Percentiles rank a stretch among this genome's conserved stretches.
Evolutionary conservation across 2,888 invertebrate genomes (phyloP).

Genomic region (Tenthredo notha): DNA sequence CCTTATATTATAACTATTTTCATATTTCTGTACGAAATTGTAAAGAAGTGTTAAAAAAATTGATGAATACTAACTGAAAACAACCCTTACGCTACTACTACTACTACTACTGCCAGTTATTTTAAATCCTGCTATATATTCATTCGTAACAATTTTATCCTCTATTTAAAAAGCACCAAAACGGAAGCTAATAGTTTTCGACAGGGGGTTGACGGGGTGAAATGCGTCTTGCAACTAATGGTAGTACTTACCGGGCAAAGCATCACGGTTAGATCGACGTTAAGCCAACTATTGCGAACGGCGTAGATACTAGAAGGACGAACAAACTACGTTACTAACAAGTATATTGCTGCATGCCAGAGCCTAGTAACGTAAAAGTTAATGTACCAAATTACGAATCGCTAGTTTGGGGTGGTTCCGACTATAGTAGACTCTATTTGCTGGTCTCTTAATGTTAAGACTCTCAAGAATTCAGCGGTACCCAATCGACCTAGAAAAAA

Average conservation of each 20-base stretch:
- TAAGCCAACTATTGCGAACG: conserved; percentile 44
- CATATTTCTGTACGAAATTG: not conserved
- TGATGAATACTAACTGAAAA: too few relatives aligned
- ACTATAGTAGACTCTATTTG: not conserved
- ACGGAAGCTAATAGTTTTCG: conserved; percentile 6
- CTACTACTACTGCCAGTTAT: not conserved
- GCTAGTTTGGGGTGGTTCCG: conserved; percentile 31
- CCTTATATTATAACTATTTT: not conserved
- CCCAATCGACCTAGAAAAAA: not conserved
- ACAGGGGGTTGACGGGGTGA: not conserved
- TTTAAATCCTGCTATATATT: not conserved
- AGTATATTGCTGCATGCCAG: conserved; percentile 65
- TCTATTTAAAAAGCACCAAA: not conserved
- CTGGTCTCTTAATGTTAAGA: not conserved
- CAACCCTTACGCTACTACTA: too few relatives aligned
- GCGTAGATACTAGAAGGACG: conserved; percentile 15
- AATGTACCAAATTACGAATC: conserved; percentile 70
- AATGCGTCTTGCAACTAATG: conserved; percentile 65
- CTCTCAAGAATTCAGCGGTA: conserved; percentile 12
- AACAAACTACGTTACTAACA: conserved; percentile 61
- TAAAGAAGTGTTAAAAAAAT: too few relatives aligned
- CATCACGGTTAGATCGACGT: conserved; percentile 62
- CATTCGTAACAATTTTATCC: not conserved
- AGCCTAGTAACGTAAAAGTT: conserved; percentile 71
- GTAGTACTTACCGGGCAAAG: conserved; percentile 60